Evolutionary conservation across 2,797 vertebrate species (phyloP).

Genomic region (Yasuhikotakia modesta): DNA sequence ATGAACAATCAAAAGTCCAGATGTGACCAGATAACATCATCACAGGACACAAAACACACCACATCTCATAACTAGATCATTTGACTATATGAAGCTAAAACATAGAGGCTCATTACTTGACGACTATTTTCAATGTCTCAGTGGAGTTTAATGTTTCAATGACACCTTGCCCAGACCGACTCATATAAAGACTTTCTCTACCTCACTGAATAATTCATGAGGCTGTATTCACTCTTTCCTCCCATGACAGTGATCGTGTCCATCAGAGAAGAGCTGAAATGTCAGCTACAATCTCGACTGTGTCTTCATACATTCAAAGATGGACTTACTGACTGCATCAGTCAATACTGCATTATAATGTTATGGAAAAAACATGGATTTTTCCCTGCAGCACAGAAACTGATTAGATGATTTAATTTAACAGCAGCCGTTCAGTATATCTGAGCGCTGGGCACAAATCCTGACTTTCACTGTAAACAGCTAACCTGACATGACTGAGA

Average conservation of each 20-base stretch:
- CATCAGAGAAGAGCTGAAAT: constrained; percentile 58
- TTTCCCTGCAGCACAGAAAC: constrained; percentile 1
- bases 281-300: constrained; percentile 37
- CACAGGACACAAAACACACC: too few relatives aligned
- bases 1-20: too few relatives aligned
- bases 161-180: too few relatives aligned
- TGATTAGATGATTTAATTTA: constrained; percentile 16
- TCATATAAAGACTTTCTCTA: too few relatives aligned
- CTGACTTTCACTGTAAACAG: constrained; percentile 1
- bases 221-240: constrained; percentile 33
- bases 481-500: constrained; percentile 2
- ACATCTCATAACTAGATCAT: too few relatives aligned
- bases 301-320: constrained; percentile 33
- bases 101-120: too few relatives aligned
- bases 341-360: constrained; percentile 3
- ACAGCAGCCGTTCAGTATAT: neutral
- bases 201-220: too few relatives aligned
- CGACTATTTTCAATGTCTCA: too few relatives aligned
- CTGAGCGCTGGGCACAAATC: neutral
- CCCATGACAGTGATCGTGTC: constrained; percentile 62
- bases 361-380: constrained; percentile 27
- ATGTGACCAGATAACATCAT: too few relatives aligned
- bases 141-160: too few relatives aligned
- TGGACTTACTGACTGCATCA: neutral
- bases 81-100: too few relatives aligned